phyloP scores from a whole-genome alignment of 2,113 vertebrate genomes.

The Ailuropoda melanoleuca region DNA sequence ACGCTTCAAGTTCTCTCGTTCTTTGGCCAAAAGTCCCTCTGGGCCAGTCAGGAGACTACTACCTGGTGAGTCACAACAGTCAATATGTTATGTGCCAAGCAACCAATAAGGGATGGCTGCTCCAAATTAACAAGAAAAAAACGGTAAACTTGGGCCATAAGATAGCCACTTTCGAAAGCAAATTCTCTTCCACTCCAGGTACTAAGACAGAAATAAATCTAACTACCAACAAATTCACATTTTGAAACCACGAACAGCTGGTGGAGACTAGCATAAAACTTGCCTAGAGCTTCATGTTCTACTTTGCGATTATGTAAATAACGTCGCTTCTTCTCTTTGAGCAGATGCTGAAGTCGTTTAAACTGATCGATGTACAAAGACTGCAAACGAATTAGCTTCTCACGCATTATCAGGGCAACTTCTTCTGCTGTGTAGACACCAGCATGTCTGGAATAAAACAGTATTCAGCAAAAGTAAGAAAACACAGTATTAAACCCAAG shows the following conservation, averaged over 20 bases:
- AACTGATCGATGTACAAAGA: conserved; percentile 99
- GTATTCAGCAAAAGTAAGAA: conserved; percentile 37
- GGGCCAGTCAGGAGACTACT: conserved; percentile 94
- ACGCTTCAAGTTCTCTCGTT: conserved; percentile 93
- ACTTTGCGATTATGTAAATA: conserved; percentile 94
- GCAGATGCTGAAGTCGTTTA: conserved; percentile 96
- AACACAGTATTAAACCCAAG: not conserved
- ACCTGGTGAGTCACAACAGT: conserved; percentile 79
- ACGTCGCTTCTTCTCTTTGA: conserved; percentile 96
- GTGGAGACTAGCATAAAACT: conserved; percentile 46
- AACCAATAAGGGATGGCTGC: not conserved
- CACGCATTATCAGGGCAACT: conserved; percentile 96
- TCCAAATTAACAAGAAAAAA: not conserved
- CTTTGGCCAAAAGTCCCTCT: conserved; percentile 93
- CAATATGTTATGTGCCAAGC: not conserved
- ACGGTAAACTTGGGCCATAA: not conserved
- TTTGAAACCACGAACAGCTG: not conserved
- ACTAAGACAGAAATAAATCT: not conserved
- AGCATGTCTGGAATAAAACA: conserved; percentile 88
- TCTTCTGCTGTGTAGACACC: conserved; percentile 98
- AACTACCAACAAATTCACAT: not conserved
- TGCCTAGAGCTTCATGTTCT: conserved; percentile 93
- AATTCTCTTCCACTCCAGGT: not conserved
- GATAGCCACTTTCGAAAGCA: not conserved
- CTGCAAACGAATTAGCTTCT: conserved; percentile 97